These are phyloP conservation scores for Maniola hyperantus DNA, from an alignment of 2,888 invertebrate species.

Conservation along the genomic window DNA sequence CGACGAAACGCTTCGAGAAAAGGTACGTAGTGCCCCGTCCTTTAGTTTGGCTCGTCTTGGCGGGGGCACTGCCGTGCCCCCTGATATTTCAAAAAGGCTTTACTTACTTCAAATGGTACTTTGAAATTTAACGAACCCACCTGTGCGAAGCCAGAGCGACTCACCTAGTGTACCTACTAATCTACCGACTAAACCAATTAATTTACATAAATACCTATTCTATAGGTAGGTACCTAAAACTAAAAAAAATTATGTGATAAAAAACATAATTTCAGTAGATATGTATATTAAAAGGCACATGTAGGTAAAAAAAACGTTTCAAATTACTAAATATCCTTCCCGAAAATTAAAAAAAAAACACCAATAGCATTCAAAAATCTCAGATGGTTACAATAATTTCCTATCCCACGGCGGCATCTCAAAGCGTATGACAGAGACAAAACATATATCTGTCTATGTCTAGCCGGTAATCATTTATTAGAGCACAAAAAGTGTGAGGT, in stretches of 20 bases:
- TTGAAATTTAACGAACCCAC: too few species aligned
- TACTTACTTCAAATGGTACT: too few species aligned
- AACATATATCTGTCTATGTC: constrained; percentile 14
- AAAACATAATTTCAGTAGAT: neutral
- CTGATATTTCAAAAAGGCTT: too few species aligned
- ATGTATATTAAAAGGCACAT: neutral
- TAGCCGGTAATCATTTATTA: constrained; percentile 19
- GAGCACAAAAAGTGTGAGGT: constrained; percentile 20
- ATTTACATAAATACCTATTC: too few species aligned
- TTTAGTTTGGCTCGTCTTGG: too few species aligned
- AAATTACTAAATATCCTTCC: constrained; percentile 18
- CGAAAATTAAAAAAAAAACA: constrained; percentile 8
- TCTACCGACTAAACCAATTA: too few species aligned
- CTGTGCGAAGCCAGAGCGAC: too few species aligned
- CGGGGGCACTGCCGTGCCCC: too few species aligned
- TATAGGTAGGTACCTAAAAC: too few species aligned
- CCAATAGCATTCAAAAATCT: constrained; percentile 28
- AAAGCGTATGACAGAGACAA: constrained; percentile 28
- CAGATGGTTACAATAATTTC: constrained; percentile 27
- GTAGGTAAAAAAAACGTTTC: neutral
- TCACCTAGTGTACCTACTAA: too few species aligned
- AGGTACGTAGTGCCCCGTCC: too few species aligned
- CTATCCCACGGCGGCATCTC: constrained; percentile 35
- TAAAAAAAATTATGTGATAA: neutral
- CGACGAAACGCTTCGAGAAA: too few species aligned